Evolutionary conservation across 1,140 invertebrate species (phyloP), one percentile per base, ranked within the genome.

Genomic region (Gryon sp.): DNA sequence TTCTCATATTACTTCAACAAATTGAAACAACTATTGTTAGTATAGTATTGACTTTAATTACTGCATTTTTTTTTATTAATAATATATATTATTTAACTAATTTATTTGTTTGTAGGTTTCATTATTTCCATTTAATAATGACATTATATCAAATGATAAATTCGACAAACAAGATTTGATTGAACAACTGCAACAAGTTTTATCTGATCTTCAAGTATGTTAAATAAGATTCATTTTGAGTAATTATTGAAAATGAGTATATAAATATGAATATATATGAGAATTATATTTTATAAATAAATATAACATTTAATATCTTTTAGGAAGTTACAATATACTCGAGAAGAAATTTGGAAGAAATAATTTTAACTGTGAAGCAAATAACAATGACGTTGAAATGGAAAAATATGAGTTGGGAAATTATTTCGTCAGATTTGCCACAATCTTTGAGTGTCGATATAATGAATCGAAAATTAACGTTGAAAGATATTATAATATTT

Each of bases 401-500:
- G 63, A 83, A 7, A 81, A 66, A 41, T 59, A 40, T 26, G 57
- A 1, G 69, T 1, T 89, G 87, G 87, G 82, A 78, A 78, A 45
- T 88, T 4, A 6, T 86, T 15, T 59, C 83, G 24, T 84, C 83
- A 1, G 83, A 88, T 74, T 74, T 89, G 43, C 85, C 86, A 4
- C 66, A 82, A 19, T 59, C 82, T 20, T 38, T 80, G 26, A 9
- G 8, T 5, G 77, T 79, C 59, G 62, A 70, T 18, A 14, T 50
- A 0, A 70, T 79, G 11, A 62, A 83, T 36, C 80, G 57, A 7
- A 82, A 83, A 16, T 4, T 26, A 8, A 70, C 52, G 2, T 70
- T 89, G 11, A 77, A 15, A 45, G 52, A 77, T 11, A 79, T 84
- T 15, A 48, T 38, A 24, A 73, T 77, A 32, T 73, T 60, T 16